Percentiles rank a stretch among this genome's conserved stretches.
These are phyloP conservation scores for Mohoua ochrocephala DNA, from an alignment of 2,113 vertebrate species.

Conservation along the genomic window DNA sequence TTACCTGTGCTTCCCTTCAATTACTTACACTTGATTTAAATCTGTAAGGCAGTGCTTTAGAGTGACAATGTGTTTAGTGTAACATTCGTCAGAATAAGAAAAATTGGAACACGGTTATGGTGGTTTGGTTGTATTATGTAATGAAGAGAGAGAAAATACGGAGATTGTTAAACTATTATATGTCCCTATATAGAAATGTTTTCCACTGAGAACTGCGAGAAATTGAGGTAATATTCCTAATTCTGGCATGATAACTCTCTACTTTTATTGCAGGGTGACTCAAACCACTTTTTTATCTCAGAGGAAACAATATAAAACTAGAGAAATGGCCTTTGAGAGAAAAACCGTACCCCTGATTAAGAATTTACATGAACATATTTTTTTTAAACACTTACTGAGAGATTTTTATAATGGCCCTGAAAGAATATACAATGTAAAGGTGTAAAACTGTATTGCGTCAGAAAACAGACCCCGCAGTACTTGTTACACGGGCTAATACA, in stretches of 20 bases:
- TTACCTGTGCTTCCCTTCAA: not conserved
- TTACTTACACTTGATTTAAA: not conserved
- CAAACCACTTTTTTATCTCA: not conserved
- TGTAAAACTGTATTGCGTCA: not conserved
- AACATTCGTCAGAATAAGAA: not conserved
- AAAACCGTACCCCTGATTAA: not conserved
- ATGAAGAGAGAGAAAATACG: not conserved
- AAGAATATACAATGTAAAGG: not conserved
- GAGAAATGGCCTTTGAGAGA: not conserved
- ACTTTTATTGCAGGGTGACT: not conserved
- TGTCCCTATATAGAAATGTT: not conserved
- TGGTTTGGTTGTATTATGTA: not conserved
- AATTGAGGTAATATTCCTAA: not conserved
- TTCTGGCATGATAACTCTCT: not conserved
- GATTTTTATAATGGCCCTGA: not conserved
- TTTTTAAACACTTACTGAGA: not conserved
- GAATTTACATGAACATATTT: not conserved
- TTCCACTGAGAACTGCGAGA: not conserved
- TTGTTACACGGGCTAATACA: not conserved
- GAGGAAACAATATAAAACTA: not conserved
- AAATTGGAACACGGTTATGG: not conserved
- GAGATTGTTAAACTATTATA: not conserved
- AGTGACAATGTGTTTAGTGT: not conserved
- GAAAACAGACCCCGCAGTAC: not conserved
- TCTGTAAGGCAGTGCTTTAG: not conserved